These are phyloP conservation scores for Tigriopus japonicus DNA, from an alignment of 1,140 invertebrate genomes.

Conservation along the genomic window DNA sequence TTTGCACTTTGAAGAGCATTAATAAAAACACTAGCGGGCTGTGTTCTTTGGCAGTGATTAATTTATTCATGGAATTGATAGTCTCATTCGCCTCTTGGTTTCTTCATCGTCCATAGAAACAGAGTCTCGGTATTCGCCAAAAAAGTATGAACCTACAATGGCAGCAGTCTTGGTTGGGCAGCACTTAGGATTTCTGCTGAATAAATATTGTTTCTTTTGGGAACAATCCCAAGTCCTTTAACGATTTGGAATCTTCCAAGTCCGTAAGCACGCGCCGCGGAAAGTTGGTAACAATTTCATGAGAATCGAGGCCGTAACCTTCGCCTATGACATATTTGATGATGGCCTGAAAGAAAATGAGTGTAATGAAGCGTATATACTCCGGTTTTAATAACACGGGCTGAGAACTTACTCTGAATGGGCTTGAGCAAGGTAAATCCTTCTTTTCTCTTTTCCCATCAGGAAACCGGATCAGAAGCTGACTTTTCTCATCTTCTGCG, in stretches of 20 bases:
- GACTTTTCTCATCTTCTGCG: background rate
- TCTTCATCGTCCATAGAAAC: too few relatives aligned
- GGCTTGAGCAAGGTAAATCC: background rate
- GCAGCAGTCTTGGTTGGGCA: too few relatives aligned
- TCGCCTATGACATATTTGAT: constrained; percentile 24
- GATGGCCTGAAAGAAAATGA: constrained; percentile 24
- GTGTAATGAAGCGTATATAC: background rate
- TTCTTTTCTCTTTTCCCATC: constrained; percentile 7
- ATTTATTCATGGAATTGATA: too few relatives aligned
- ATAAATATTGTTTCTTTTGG: constrained; percentile 32
- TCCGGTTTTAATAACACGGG: background rate
- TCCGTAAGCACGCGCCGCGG: constrained; percentile 26
- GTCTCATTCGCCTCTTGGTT: too few relatives aligned
- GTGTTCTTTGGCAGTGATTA: too few relatives aligned
- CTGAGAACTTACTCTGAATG: background rate
- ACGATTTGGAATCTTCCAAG: constrained; percentile 23
- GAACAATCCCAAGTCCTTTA: constrained; percentile 28
- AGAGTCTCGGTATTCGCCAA: too few relatives aligned
- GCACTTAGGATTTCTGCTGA: constrained; percentile 21
- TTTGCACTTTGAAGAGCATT: too few relatives aligned
- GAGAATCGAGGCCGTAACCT: constrained; percentile 27
- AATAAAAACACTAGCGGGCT: too few relatives aligned
- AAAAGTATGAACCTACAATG: too few relatives aligned
- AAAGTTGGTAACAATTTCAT: constrained; percentile 32
- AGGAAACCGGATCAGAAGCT: constrained; percentile 6